Conservation (phyloP, 2,797 vertebrate species). For the Salmo trutta region DNA sequence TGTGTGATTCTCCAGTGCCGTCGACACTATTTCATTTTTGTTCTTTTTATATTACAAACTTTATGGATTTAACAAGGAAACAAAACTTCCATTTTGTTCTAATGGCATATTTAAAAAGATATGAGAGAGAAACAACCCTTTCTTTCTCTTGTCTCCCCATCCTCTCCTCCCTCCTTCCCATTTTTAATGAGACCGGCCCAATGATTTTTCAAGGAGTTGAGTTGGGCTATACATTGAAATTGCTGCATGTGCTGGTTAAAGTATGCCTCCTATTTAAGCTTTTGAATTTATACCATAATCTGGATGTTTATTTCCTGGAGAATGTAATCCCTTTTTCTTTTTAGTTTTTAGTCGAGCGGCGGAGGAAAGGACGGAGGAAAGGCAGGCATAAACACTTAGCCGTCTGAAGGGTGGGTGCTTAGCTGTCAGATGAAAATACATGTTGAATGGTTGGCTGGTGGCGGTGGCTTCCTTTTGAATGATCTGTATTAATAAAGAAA, state of each 20-base stretch:
- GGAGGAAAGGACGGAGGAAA: constrained; percentile 56
- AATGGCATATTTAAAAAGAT: constrained; percentile 51
- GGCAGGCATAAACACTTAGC: constrained; percentile 66
- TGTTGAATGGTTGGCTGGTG: constrained; percentile 69
- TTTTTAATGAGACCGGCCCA: constrained; percentile 50
- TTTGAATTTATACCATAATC: constrained; percentile 75
- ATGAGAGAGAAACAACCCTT: constrained; percentile 35
- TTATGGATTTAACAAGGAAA: constrained; percentile 62
- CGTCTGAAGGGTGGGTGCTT: neutral
- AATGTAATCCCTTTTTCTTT: constrained; percentile 62
- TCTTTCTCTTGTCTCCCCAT: constrained; percentile 9
- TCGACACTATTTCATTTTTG: constrained; percentile 71
- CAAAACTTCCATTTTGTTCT: constrained; percentile 43
- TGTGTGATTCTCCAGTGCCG: constrained; percentile 74
- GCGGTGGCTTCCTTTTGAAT: constrained; percentile 77
- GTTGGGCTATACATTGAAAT: constrained; percentile 52
- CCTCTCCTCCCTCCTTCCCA: neutral
- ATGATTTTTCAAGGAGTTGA: constrained; percentile 43
- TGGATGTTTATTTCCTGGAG: constrained; percentile 80
- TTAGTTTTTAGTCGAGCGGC: constrained; percentile 67
- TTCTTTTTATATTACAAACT: constrained; percentile 76
- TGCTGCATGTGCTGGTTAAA: constrained; percentile 68
- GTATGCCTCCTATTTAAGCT: constrained; percentile 66
- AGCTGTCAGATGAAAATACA: constrained; percentile 84
- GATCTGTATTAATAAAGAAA: constrained; percentile 77